Conservation (phyloP, 2,113 vertebrate genomes). For the Takifugu flavidus region DNA sequence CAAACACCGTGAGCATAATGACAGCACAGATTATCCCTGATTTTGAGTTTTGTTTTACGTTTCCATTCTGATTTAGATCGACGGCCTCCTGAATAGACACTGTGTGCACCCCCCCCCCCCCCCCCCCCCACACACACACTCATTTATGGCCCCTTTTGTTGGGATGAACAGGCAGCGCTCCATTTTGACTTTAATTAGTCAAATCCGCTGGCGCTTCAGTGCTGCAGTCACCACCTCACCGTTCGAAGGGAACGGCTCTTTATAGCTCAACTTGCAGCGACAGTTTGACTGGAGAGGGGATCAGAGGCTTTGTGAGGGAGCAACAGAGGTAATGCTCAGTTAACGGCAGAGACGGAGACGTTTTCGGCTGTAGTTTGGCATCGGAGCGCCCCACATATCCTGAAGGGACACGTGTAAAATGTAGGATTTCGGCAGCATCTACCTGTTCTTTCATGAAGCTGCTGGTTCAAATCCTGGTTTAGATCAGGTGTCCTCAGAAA, state of each 20-base stretch:
- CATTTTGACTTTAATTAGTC: constrained; percentile 30
- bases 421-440: too few species aligned
- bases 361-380: constrained; percentile 26
- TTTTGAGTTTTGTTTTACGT: too few species aligned
- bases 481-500: background rate
- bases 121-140: background rate
- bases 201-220: constrained; percentile 15
- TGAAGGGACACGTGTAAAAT: too few species aligned
- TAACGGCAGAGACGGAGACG: constrained; percentile 25
- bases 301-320: constrained; percentile 11
- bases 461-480: background rate
- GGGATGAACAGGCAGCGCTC: constrained; percentile 28
- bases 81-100: too few species aligned
- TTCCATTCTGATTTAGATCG: too few species aligned
- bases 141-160: constrained; percentile 2
- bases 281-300: constrained; percentile 23
- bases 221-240: constrained; percentile 2
- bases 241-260: constrained; percentile 14
- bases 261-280: constrained; percentile 2
- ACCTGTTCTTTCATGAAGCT: too few species aligned
- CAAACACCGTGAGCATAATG: background rate
- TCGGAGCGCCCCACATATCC: background rate
- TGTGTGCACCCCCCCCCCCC: background rate
- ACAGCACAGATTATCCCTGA: too few species aligned
- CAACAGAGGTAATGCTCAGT: constrained; percentile 30